phyloP scores from a whole-genome alignment of 2,113 vertebrate genomes.

The Desmodus rotundus region DNA sequence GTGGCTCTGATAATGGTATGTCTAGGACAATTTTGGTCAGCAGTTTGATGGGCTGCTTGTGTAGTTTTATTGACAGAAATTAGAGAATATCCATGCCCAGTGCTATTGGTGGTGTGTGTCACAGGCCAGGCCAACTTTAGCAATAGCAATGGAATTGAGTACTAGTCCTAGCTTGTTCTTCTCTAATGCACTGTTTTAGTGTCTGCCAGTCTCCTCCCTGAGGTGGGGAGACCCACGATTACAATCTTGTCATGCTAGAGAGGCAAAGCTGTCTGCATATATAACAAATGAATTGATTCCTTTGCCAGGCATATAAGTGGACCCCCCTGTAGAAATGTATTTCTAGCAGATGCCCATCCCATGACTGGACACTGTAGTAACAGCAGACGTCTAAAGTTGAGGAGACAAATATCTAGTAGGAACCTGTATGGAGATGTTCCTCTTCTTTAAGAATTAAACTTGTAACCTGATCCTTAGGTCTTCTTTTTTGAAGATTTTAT shows the following conservation, averaged over 20 bases:
- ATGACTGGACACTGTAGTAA: background rate
- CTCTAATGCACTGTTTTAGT: background rate
- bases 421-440: background rate
- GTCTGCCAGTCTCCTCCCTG: background rate
- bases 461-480: background rate
- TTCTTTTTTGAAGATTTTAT: background rate
- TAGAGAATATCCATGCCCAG: background rate
- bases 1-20: background rate
- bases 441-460: background rate
- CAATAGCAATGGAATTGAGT: background rate
- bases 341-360: background rate
- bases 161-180: background rate
- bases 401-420: background rate
- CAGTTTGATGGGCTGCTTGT: background rate
- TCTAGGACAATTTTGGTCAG: background rate
- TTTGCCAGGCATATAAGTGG: background rate
- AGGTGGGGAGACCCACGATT: background rate
- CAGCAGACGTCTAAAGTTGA: background rate
- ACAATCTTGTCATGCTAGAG: background rate
- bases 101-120: background rate
- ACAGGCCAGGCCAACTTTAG: background rate
- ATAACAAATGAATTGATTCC: background rate
- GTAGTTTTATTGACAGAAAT: background rate
- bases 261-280: fast-evolving
- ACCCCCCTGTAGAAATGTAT: background rate